Conservation (phyloP, 1,140 invertebrate species). For the Argopecten irradians region DNA sequence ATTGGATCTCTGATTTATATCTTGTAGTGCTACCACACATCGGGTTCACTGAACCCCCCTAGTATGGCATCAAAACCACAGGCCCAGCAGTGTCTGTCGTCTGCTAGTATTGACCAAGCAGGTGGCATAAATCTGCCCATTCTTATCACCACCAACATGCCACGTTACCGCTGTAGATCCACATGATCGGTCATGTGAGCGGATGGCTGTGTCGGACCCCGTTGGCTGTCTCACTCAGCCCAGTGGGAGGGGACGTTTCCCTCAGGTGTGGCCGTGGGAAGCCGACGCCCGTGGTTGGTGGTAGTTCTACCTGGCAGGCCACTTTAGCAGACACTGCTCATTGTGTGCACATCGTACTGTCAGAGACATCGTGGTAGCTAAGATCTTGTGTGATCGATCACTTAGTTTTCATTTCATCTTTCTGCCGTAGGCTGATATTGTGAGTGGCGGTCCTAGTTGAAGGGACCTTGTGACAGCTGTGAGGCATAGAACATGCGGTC, state of each 20-base stretch:
- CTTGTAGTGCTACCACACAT: constrained; percentile 20
- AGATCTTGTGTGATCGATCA: constrained; percentile 14
- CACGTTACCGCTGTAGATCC: not conserved
- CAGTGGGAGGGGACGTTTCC: not conserved
- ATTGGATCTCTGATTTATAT: constrained; percentile 2
- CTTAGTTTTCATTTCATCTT: constrained; percentile 23
- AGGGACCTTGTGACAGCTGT: constrained; percentile 79
- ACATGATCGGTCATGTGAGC: constrained; percentile 20
- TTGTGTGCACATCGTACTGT: constrained; percentile 20
- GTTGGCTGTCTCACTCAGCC: constrained; percentile 12
- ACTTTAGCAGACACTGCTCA: constrained; percentile 20
- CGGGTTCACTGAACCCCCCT: not conserved
- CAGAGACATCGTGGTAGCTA: constrained; percentile 8
- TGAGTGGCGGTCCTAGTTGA: constrained; percentile 65
- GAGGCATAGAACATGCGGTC: constrained; percentile 84
- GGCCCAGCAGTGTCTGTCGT: constrained; percentile 19
- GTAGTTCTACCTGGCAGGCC: not conserved
- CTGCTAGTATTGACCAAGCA: not conserved
- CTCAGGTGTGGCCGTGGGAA: constrained; percentile 19
- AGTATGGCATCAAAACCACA: not conserved
- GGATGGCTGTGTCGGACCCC: constrained; percentile 4
- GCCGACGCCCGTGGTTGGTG: constrained; percentile 10
- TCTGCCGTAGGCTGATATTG: not conserved
- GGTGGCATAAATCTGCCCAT: constrained; percentile 1
- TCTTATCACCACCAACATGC: not conserved